These are phyloP conservation scores for Trichogramma evanescens DNA, from an alignment of 2,888 invertebrate species.

Conservation along the genomic window DNA sequence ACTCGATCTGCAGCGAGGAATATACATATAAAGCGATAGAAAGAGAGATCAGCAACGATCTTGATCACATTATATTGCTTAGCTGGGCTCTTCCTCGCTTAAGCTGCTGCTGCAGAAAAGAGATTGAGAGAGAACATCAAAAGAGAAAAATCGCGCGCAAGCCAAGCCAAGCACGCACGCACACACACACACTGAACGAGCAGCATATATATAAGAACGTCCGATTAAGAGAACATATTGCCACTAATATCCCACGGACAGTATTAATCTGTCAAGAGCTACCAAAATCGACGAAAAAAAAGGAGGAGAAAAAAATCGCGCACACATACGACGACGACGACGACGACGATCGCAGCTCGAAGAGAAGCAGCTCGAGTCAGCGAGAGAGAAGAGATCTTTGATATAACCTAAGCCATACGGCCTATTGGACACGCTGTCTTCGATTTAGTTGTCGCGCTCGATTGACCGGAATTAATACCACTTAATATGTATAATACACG, in stretches of 20 bases:
- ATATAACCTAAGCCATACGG: slow-evolving; percentile 17
- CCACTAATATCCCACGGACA: slow-evolving; percentile 43
- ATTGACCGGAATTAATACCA: slow-evolving; percentile 38
- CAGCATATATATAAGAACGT: slow-evolving; percentile 7
- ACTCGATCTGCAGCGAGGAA: slow-evolving; percentile 5
- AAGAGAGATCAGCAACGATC: neutral
- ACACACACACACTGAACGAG: neutral
- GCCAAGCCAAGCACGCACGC: neutral
- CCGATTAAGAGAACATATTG: slow-evolving; percentile 45
- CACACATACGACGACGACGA: neutral
- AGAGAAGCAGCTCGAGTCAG: slow-evolving; percentile 15
- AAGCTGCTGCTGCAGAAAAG: neutral
- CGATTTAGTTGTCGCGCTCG: slow-evolving; percentile 40
- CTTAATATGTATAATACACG: no score
- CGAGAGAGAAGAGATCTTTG: neutral
- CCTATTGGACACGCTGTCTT: slow-evolving; percentile 37
- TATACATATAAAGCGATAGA: neutral
- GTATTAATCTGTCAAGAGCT: slow-evolving; percentile 41
- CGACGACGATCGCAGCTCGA: slow-evolving; percentile 9
- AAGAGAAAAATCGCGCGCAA: neutral
- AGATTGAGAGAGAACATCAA: neutral
- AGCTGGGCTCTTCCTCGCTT: no score
- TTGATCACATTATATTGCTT: no score
- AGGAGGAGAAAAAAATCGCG: slow-evolving; percentile 10
- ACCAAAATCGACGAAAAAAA: slow-evolving; percentile 32